Base-by-base conservation (phyloP, 2,113 vertebrate species). In the Turdus rufiventris region DNA sequence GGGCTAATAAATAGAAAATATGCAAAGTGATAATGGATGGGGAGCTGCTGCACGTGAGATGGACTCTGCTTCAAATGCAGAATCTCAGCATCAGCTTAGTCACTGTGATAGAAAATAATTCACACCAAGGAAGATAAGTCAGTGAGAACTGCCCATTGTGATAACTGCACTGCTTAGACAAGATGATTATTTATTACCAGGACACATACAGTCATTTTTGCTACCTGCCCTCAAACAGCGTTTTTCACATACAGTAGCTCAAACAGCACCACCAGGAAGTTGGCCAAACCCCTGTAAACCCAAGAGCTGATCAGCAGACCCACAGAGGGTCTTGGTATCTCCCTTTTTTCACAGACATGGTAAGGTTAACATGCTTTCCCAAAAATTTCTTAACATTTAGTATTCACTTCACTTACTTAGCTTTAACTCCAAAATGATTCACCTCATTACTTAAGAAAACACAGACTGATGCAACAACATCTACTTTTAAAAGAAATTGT, bases 41-140 rank as follows among this genome's bases (percentile, higher is more conserved):
- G 26, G 19, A 79, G 42, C 5, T 72, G 62, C 45, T 91, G 54
- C 25, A 53, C 0, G 0, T 13, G 19, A 85, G 25, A 48, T 5
- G 7, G 34, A 87, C 10, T 71, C 79, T 43, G 34, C 29, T 40
- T 48, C 34, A 85, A 61, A 82, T 23, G 33, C 15, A 87, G 42
- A 76, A 87, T 29, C 31, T 33, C 58, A 91, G 60, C 24, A 40
- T 23, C n/a, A 70, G 24, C 15, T 88, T n/a, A 58, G 43, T 23
- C 42, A 48, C 0, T 62, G 31, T 0, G 1, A 54, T 5, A 70
- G 23, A 18, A 10, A 63, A 21, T 2, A 42, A 57, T 6, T 85
- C 40, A 48, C 18, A 54, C 4, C 11, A 75, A 43, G 57, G 18
- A 71, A 47, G 18, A 63, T 31, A 63, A 60, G 24, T 54, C 40